Evolutionary conservation across 2,888 invertebrate species (phyloP).

Genomic region (Barypeithes pellucidus): DNA sequence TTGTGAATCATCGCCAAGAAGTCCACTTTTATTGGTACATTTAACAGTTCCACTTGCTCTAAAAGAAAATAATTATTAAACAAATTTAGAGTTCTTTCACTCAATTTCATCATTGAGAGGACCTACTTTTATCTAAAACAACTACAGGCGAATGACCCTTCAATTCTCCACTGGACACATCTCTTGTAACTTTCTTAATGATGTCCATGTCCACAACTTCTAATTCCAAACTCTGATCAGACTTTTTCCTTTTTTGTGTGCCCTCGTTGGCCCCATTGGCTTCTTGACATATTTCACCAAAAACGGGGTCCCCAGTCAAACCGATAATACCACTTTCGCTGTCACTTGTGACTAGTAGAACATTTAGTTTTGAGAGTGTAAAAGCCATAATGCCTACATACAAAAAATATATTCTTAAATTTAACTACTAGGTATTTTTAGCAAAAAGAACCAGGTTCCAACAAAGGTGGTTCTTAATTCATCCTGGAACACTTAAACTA

Average conservation of each 20-base stretch:
- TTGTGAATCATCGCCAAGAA: conserved; percentile 81
- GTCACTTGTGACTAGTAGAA: conserved; percentile 79
- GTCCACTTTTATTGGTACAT: conserved; percentile 80
- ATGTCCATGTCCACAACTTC: conserved; percentile 76
- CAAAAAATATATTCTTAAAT: too few relatives aligned
- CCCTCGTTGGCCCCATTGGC: conserved; percentile 61
- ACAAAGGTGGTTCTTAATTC: neutral
- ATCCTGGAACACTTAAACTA: too few relatives aligned
- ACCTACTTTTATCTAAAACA: conserved; percentile 78
- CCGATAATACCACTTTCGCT: conserved; percentile 75
- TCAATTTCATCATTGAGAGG: too few relatives aligned
- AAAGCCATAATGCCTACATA: conserved; percentile 72
- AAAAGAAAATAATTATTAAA: conserved; percentile 53
- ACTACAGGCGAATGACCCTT: conserved; percentile 73
- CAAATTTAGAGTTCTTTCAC: too few relatives aligned
- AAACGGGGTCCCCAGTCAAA: conserved; percentile 72
- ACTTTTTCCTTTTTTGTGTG: conserved; percentile 63
- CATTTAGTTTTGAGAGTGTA: conserved; percentile 77
- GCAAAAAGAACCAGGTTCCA: too few relatives aligned
- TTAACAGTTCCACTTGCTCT: conserved; percentile 71
- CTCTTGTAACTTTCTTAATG: conserved; percentile 77
- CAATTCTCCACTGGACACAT: conserved; percentile 70
- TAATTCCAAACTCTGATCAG: conserved; percentile 57
- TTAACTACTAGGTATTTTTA: too few relatives aligned
- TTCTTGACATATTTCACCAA: conserved; percentile 71